phyloP scores from a whole-genome alignment of 2,113 vertebrate genomes.

The Dasyurus viverrinus region DNA sequence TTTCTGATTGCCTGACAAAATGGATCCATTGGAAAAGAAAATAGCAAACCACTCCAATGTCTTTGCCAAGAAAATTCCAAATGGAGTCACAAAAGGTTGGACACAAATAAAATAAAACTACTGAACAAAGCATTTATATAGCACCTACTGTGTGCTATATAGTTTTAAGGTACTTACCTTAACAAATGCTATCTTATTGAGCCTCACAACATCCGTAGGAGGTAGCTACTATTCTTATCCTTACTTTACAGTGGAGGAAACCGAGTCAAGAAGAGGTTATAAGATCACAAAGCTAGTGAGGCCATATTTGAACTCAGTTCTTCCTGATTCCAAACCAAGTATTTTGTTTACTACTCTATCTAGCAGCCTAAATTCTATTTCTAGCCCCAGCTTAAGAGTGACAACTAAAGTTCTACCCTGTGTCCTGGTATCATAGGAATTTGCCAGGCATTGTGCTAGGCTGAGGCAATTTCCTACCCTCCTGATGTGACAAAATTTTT shows the following conservation, averaged over 20 bases:
- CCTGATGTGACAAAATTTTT: not conserved
- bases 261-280: not conserved
- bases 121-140: not conserved
- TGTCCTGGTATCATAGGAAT: not conserved
- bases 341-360: not conserved
- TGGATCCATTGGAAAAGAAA: not conserved
- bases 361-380: not conserved
- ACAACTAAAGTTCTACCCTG: not conserved
- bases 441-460: not conserved
- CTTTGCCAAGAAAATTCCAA: not conserved
- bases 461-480: not conserved
- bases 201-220: not conserved
- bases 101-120: not conserved
- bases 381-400: not conserved
- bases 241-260: not conserved
- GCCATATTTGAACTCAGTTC: not conserved
- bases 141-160: too few species aligned
- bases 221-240: not conserved
- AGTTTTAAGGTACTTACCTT: too few species aligned
- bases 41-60: not conserved
- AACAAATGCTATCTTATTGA: not conserved
- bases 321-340: not conserved
- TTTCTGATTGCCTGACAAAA: not conserved
- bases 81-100: not conserved
- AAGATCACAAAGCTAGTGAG: not conserved